Evolutionary conservation across 37 sponge, comb jelly and placozoan species (phyloP).

Genomic region (Diacarnus erythraeanus): DNA sequence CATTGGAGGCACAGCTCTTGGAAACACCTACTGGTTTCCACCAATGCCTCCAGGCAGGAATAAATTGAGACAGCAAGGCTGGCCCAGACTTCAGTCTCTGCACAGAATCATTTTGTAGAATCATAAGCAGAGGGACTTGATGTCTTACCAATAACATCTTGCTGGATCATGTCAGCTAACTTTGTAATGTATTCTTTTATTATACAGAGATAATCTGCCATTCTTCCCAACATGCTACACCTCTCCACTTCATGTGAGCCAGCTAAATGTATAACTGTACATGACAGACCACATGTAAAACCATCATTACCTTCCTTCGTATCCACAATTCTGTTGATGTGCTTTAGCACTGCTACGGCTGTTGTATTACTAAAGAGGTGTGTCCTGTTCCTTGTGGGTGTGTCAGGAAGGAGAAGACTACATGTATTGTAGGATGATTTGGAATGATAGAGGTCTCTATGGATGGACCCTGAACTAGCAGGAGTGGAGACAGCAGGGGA

Average conservation of each 20-base stretch:
- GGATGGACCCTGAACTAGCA: background rate
- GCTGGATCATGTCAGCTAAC: background rate
- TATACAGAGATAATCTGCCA: background rate
- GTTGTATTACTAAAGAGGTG: no score
- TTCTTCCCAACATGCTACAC: background rate
- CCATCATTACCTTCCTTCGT: background rate
- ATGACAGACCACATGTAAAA: background rate
- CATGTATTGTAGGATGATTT: background rate
- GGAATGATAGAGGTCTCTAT: background rate
- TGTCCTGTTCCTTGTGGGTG: no score
- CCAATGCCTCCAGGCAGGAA: conserved; percentile 34
- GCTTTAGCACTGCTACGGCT: background rate
- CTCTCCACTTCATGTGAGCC: background rate
- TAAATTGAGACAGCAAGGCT: conserved; percentile 10
- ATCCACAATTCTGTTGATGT: background rate
- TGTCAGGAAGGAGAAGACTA: background rate
- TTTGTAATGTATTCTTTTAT: background rate
- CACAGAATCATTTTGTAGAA: background rate
- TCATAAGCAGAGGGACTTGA: no score
- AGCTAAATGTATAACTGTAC: background rate
- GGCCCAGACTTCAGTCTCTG: background rate
- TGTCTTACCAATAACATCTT: background rate
- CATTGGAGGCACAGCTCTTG: conserved; percentile 12
- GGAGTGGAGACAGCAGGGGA: background rate
- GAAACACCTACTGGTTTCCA: conserved; percentile 6